Percentiles rank a stretch among this genome's conserved stretches.
phyloP scores from a whole-genome alignment of 2,888 invertebrate species.

The Yponomeuta malinellus region DNA sequence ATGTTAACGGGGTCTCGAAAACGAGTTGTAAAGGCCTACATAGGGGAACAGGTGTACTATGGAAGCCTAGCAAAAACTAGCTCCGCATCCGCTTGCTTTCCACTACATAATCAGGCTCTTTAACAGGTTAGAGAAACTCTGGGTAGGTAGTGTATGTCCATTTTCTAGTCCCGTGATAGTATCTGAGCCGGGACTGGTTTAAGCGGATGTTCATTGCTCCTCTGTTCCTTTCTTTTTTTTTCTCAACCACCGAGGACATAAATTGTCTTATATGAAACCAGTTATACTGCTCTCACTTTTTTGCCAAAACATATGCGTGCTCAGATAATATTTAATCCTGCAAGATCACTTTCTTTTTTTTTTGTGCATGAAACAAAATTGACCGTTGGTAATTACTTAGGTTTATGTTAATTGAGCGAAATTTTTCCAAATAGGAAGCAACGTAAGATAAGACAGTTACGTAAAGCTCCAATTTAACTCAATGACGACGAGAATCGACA shows the following conservation, averaged over 20 bases:
- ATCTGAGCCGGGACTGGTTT: slow-evolving; percentile 13
- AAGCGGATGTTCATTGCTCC: background rate
- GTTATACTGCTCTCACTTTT: slow-evolving; percentile 16
- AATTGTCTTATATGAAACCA: background rate
- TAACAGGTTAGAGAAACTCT: slow-evolving; percentile 68
- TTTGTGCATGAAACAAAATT: slow-evolving; percentile 4
- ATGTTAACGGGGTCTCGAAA: slow-evolving; percentile 52
- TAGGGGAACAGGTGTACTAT: slow-evolving; percentile 44
- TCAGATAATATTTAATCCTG: slow-evolving; percentile 22
- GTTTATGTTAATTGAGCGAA: background rate
- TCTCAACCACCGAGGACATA: slow-evolving; percentile 7
- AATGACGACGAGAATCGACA: background rate
- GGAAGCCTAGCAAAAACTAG: slow-evolving; percentile 67
- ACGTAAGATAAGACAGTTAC: background rate
- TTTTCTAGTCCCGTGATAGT: slow-evolving; percentile 20
- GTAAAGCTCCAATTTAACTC: background rate
- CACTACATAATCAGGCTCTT: slow-evolving; percentile 57
- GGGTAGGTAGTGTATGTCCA: slow-evolving; percentile 40
- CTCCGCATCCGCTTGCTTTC: slow-evolving; percentile 58
- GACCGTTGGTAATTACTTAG: background rate
- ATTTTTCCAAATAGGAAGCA: background rate
- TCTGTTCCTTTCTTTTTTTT: slow-evolving; percentile 8
- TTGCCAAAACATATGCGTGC: slow-evolving; percentile 10
- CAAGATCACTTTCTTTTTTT: slow-evolving; percentile 13
- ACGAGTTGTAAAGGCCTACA: slow-evolving; percentile 58